Base-by-base conservation (phyloP, 2,888 invertebrate species). In the Yponomeuta plumbellus region DNA sequence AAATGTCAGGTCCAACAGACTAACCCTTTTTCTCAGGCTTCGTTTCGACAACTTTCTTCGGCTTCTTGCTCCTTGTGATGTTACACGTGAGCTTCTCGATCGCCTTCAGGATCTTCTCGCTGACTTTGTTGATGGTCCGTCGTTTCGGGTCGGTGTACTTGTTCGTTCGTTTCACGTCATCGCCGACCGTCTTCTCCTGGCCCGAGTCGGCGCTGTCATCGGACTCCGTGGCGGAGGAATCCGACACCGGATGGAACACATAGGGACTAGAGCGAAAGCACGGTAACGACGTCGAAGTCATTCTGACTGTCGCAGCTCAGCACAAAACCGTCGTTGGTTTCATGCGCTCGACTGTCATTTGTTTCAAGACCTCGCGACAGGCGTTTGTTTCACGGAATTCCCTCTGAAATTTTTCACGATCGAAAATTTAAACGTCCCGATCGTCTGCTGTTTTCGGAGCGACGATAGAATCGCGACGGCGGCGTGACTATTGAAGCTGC, bases 111-210 rank as follows among this genome's bases (percentile, higher is more conserved):
- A 91, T 89, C 72, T 91, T 91, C 74, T 86, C 84, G 79, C 91
- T 89, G 74, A 91, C 91, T 85, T 89, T 90, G 76, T 87, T 89
- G 78, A 91, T 89, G 68, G 91, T 90, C 78, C 89, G 84, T 71
- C 82, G 76, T 76, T 89, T 91, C 80, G 89, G 88, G 79, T 91
- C 91, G 85, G 71, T 76, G 73, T 85, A 88, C 73, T 86, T 88
- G 13, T 52, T 52, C 67, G 68, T 67, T 69, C 80, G 83, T 74
- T 80, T 82, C 75, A 80, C 22, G 23, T 34, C 61, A 13, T 23
- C 61, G 13, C 17, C 77, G 72, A 86, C 80, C 67, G 75, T 82
- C 76, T 88, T 90, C 68, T 85, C 86, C 52, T 78, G 76, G 8
- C 90, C 91, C 6, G 91, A 89, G 73, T 88, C 81, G 21, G 76